phyloP scores from a whole-genome alignment of 2,113 vertebrate genomes.

The Hippocampus abdominalis region DNA sequence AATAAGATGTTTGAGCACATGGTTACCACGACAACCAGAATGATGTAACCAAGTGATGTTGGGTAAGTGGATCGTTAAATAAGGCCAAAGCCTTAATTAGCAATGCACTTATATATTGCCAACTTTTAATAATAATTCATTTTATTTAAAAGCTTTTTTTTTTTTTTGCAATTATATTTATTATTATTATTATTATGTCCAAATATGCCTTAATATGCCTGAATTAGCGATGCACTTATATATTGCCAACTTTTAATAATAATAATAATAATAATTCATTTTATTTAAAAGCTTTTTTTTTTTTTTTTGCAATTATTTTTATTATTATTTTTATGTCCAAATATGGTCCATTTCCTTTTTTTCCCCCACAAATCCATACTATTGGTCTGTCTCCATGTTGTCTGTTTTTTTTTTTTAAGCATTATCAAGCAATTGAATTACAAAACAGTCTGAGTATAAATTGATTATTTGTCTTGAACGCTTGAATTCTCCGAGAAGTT shows the following conservation, averaged over 20 bases:
- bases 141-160: no score
- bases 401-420: neutral
- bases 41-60: slow-evolving; percentile 53
- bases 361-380: neutral
- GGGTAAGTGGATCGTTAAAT: neutral
- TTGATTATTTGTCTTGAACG: no score
- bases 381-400: neutral
- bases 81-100: no score
- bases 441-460: no score
- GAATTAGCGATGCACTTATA: neutral
- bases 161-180: neutral
- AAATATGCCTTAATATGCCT: neutral
- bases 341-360: neutral
- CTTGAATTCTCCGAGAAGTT: no score
- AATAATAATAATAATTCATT: no score
- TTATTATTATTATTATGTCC: no score
- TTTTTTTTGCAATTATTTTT: neutral
- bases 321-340: neutral
- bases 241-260: no score
- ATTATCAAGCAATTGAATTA: no score
- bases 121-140: no score
- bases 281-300: no score
- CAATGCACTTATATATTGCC: neutral
- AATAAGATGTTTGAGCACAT: slow-evolving; percentile 60
- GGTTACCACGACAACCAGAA: slow-evolving; percentile 56